These are phyloP conservation scores for Microchrysa polita DNA, from an alignment of 2,888 invertebrate genomes.

Conservation along the genomic window DNA sequence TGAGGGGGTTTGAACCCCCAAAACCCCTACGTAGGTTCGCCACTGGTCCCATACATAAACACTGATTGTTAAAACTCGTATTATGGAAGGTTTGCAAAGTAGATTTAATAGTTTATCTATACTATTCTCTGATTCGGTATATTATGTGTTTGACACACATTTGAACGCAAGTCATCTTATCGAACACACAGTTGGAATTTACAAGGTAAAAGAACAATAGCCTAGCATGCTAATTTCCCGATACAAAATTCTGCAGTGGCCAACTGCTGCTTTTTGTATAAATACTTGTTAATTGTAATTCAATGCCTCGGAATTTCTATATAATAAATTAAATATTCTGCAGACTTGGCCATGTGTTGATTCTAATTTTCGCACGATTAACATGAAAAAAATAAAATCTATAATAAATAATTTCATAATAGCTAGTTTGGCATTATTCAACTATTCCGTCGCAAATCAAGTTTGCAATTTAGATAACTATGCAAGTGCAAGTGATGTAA, in stretches of 20 bases:
- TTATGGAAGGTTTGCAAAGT: no score
- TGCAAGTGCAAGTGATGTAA: neutral
- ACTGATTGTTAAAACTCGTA: no score
- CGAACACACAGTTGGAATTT: conserved; percentile 1
- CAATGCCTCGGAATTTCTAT: neutral
- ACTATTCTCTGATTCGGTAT: no score
- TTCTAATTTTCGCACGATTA: neutral
- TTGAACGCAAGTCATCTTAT: no score
- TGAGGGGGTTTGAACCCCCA: no score
- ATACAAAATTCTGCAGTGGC: neutral
- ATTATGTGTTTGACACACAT: no score
- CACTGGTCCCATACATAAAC: no score
- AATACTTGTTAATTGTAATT: neutral
- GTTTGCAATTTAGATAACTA: neutral
- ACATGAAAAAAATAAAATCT: no score
- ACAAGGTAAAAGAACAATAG: neutral
- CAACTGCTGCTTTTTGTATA: neutral
- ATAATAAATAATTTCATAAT: neutral
- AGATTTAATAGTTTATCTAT: no score
- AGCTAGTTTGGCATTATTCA: neutral
- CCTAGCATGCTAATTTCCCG: neutral
- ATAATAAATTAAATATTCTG: neutral
- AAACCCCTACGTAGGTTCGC: no score
- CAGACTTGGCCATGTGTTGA: neutral
- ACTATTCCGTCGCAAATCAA: neutral